Evolutionary conservation across 2,797 vertebrate species (phyloP).

Genomic region (Lacerta viridis): DNA sequence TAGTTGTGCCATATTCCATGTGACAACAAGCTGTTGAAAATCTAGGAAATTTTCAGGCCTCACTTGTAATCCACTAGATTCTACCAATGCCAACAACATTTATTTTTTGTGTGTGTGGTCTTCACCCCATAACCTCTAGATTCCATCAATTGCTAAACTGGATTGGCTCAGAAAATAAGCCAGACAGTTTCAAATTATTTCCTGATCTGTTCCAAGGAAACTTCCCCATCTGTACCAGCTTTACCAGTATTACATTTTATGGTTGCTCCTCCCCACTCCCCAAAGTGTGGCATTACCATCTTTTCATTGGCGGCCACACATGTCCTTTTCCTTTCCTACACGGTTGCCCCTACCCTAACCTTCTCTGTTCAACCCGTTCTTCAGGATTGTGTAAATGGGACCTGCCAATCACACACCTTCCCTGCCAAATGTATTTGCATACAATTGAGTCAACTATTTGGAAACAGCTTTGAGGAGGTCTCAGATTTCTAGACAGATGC

Average conservation of each 20-base stretch:
- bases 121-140: background rate
- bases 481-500: background rate
- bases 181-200: background rate
- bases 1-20: too few relatives aligned
- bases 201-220: background rate
- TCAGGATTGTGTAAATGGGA: background rate
- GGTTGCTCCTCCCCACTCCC: background rate
- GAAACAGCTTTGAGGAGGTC: background rate
- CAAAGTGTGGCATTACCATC: background rate
- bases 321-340: too few relatives aligned
- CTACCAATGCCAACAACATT: background rate
- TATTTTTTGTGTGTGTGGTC: too few relatives aligned
- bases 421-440: background rate
- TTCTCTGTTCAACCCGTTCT: background rate
- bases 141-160: background rate
- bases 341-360: background rate
- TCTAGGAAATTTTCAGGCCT: too few relatives aligned
- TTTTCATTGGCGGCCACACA: background rate
- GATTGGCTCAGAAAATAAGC: slow-evolving; percentile 8
- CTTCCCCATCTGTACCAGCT: too few relatives aligned
- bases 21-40: too few relatives aligned
- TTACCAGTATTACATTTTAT: background rate
- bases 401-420: background rate
- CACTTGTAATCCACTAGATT: too few relatives aligned
- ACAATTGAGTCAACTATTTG: background rate